A percentile compares a stretch with the other conserved stretches of the same genome.
These are phyloP conservation scores for Brachyrhaphis roseni DNA, from an alignment of 2,797 vertebrate genomes.

Conservation along the genomic window DNA sequence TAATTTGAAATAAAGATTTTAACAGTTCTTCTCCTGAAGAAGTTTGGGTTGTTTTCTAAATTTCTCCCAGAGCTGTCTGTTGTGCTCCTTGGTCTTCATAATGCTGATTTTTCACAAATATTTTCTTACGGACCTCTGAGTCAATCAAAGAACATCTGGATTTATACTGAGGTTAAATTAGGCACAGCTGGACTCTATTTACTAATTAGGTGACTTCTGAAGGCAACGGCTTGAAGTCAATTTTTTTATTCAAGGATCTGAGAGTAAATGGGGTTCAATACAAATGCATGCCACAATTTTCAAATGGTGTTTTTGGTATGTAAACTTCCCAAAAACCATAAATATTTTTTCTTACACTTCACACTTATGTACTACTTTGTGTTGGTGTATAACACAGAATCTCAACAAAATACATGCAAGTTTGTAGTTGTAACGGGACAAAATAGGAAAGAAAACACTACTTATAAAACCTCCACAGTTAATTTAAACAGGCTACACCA, in stretches of 20 bases:
- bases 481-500: constrained; percentile 61
- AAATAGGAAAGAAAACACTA: constrained; percentile 14
- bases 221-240: background rate
- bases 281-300: background rate
- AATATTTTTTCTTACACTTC: background rate
- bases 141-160: background rate
- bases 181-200: background rate
- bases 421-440: constrained; percentile 2
- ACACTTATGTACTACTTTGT: background rate
- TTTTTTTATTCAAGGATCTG: background rate
- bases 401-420: background rate
- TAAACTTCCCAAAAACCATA: background rate
- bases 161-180: background rate
- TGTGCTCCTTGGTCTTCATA: background rate
- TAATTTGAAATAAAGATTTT: background rate
- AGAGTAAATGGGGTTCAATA: background rate
- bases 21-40: background rate
- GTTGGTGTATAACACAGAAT: background rate
- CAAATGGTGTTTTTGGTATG: background rate
- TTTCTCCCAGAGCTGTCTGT: background rate
- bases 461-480: constrained; percentile 26
- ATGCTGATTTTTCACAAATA: background rate
- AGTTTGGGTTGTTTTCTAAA: background rate
- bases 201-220: background rate
- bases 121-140: background rate